Evolutionary conservation across 1,140 invertebrate species (phyloP), one percentile per base, ranked within the genome.

Genomic region (Latrodectus geometricus): DNA sequence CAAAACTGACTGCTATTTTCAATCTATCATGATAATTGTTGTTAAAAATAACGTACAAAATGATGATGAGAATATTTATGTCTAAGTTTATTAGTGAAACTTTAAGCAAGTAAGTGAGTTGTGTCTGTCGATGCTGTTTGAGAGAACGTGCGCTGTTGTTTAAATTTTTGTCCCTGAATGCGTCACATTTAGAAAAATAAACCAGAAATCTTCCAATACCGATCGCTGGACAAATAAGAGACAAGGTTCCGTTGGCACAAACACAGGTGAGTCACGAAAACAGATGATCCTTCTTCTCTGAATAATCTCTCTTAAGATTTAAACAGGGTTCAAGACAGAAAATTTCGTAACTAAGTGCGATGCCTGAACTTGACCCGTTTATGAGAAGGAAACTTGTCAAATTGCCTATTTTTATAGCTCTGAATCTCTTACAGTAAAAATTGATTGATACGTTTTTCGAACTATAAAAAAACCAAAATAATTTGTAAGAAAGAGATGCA

Each of bases 331-430:
- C 76, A 66, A 21, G 23, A 76, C 74, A 61, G n/a, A 15, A 52
- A 14, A 50, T 49, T 23, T 48, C 70, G 52, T 76, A 52, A 56
- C n/a, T 20, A 9, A 9, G 61, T 20, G 15, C 9, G 12, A 9
- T 35, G 12, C 21, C 17, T 78, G 76, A 78, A 78, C 76, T 78
- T 78, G 76, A 78, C 76, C 76, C 35, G 76, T n/a, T 23, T 61
- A 11, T 17, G 54, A 61, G 54, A 61, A 8, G 17, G 54, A 61
- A 35, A 5, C 35, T 35, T 35, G 5, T 35, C 35, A 35, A 35
- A 35, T 5, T 35, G 35, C 5, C 35, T 35, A 35, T 35, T 35
- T 35, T 35, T 35, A 35, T 35, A 35, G 35, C 35, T 35, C 35
- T 5, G 5, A 1, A 35, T 35, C 35, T 35, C 35, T 35, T 35